Evolutionary conservation across 2,888 invertebrate species (phyloP).

Genomic region (Protophormia terraenovae): DNA sequence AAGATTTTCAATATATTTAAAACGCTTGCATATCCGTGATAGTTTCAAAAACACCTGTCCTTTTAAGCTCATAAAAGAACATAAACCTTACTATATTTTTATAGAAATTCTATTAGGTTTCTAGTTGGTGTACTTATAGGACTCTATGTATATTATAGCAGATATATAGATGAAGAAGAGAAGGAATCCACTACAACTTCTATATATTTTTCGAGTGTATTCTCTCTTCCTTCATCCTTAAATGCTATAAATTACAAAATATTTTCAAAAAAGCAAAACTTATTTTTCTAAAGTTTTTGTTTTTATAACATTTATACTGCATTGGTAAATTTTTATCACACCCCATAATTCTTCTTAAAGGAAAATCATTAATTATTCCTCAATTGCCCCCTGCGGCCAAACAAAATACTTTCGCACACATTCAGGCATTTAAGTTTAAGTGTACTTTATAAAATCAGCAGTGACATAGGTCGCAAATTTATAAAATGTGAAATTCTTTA

Average conservation of each 20-base stretch:
- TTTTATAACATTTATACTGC: conserved; percentile 32
- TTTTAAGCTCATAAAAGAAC: no score
- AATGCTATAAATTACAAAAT: conserved; percentile 37
- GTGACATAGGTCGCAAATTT: conserved; percentile 57
- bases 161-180: no score
- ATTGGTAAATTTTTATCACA: conserved; percentile 47
- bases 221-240: neutral
- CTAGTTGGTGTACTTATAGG: no score
- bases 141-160: no score
- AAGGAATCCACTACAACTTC: no score
- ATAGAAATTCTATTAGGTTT: no score
- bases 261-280: neutral
- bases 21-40: no score
- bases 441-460: conserved; percentile 26
- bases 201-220: neutral
- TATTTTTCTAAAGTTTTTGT: neutral
- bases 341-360: conserved; percentile 60
- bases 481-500: conserved; percentile 10
- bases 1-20: no score
- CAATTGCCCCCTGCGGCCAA: neutral
- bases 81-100: no score
- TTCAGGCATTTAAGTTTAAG: neutral
- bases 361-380: conserved; percentile 54
- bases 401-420: neutral
- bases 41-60: no score